These are phyloP conservation scores for Scolanthus callimorphus DNA, from an alignment of 92 coral and sea anemone species.

Conservation along the genomic window DNA sequence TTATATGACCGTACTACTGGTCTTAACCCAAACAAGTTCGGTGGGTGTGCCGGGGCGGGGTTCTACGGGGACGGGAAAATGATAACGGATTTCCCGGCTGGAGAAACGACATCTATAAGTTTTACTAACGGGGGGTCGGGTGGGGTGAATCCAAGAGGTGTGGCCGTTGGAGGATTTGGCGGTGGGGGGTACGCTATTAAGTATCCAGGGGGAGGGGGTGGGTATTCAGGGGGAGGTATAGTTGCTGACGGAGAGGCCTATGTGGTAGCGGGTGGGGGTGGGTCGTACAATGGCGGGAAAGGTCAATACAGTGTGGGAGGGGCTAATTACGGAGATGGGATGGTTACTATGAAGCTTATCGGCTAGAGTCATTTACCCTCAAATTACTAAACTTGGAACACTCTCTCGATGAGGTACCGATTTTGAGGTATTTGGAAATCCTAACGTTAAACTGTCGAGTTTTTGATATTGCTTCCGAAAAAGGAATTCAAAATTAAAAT, in stretches of 20 bases:
- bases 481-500: too few relatives aligned
- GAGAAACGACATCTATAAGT: conserved; percentile 21
- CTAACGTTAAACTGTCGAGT: too few relatives aligned
- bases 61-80: not conserved
- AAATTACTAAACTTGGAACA: too few relatives aligned
- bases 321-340: conserved; percentile 48
- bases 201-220: conserved; percentile 93
- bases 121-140: conserved; percentile 74
- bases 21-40: not conserved
- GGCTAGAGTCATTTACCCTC: too few relatives aligned
- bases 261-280: conserved; percentile 88
- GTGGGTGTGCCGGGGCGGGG: not conserved
- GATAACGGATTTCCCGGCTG: conserved; percentile 1
- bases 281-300: conserved; percentile 70
- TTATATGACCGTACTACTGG: conserved; percentile 6
- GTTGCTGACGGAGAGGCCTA: conserved; percentile 4
- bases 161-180: conserved; percentile 78
- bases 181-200: conserved; percentile 74
- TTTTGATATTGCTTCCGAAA: too few relatives aligned
- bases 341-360: conserved; percentile 37
- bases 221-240: conserved; percentile 95
- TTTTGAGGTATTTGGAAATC: too few relatives aligned
- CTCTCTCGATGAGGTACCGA: too few relatives aligned
- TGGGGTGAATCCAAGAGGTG: conserved; percentile 18
- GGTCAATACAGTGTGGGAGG: conserved; percentile 19